Conservation (phyloP, 2,797 vertebrate genomes). For the Myiothlypis coronata region DNA sequence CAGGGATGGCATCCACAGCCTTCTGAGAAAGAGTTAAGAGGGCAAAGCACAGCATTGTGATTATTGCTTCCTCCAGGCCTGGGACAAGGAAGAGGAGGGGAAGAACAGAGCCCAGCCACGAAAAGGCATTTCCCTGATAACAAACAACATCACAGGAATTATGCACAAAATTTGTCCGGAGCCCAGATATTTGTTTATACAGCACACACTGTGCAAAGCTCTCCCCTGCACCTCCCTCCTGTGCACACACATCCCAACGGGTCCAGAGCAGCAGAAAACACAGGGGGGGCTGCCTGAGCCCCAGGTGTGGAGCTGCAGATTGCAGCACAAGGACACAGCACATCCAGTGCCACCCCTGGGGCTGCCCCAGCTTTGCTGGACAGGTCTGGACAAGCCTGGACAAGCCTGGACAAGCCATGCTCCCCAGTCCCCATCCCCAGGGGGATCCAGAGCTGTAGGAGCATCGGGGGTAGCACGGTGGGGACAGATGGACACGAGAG, state of each 20-base stretch:
- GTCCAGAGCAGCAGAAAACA: neutral
- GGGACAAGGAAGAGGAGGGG: slow-evolving; percentile 60
- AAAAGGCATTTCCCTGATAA: slow-evolving; percentile 74
- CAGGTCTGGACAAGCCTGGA: neutral
- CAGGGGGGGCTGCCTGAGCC: neutral
- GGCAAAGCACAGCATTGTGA: slow-evolving; percentile 59
- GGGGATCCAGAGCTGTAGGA: neutral
- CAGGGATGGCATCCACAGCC: neutral
- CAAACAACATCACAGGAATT: slow-evolving; percentile 48
- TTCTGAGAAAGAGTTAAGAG: slow-evolving; percentile 61
- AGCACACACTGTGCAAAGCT: slow-evolving; percentile 7
- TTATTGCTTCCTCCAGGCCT: slow-evolving; percentile 66
- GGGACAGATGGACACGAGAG: too few relatives aligned
- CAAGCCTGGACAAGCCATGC: too few relatives aligned
- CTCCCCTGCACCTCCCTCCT: neutral
- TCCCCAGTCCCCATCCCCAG: neutral
- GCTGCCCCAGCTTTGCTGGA: neutral
- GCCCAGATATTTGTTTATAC: slow-evolving; percentile 45
- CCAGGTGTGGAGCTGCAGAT: neutral
- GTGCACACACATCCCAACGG: neutral
- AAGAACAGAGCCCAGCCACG: slow-evolving; percentile 47
- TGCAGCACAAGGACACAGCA: neutral
- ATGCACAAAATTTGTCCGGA: slow-evolving; percentile 38
- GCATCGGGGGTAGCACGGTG: too few relatives aligned
- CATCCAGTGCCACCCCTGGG: accelerated